These are phyloP conservation scores for Loxodonta africana DNA, from an alignment of 2,113 vertebrate genomes.

Conservation along the genomic window DNA sequence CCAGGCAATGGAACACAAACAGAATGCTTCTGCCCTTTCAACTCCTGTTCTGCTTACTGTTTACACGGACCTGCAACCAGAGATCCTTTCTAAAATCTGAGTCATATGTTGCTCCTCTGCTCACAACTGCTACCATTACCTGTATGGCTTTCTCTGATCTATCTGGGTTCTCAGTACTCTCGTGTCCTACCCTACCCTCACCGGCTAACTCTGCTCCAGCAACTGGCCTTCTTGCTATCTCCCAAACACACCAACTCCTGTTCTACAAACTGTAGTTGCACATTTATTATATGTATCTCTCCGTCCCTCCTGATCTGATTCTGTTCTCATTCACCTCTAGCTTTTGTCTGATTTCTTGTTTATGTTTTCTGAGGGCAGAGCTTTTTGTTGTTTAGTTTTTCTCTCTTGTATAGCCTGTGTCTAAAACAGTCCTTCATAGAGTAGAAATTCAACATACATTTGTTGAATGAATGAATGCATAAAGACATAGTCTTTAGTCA, in stretches of 20 bases:
- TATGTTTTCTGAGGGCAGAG: not conserved
- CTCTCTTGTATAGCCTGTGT: not conserved
- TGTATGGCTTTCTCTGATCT: fast-evolving
- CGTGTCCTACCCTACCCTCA: fast-evolving
- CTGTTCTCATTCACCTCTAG: not conserved
- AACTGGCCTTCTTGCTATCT: not conserved
- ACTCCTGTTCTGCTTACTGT: not conserved
- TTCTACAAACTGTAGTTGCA: not conserved
- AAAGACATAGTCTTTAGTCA: not conserved
- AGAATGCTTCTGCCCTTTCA: not conserved
- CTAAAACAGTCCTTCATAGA: not conserved
- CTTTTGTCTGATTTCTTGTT: not conserved
- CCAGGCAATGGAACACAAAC: not conserved
- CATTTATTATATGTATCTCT: not conserved
- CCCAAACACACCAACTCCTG: not conserved
- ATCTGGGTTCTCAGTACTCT: not conserved
- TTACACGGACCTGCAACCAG: too few relatives aligned
- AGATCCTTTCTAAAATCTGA: not conserved
- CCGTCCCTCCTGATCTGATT: not conserved
- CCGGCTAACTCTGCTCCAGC: fast-evolving
- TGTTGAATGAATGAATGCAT: not conserved
- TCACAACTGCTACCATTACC: not conserved
- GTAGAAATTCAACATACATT: slow-evolving; percentile 3
- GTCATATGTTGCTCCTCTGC: not conserved
- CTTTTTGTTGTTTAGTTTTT: slow-evolving; percentile 9